phyloP scores from a whole-genome alignment of 2,113 vertebrate genomes.

The Ptilonorhynchus violaceus region DNA sequence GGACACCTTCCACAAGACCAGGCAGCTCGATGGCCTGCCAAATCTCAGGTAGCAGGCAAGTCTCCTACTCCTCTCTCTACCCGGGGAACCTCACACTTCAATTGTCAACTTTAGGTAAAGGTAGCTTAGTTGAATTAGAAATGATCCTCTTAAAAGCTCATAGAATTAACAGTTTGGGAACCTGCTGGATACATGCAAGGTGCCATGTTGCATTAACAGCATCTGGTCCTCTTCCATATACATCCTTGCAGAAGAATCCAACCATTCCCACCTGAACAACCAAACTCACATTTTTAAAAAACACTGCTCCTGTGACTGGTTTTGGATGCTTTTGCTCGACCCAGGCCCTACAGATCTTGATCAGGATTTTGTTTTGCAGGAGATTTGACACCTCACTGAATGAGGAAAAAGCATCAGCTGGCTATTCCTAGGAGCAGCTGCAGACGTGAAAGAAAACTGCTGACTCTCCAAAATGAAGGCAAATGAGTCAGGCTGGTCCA shows the following conservation, averaged over 20 bases:
- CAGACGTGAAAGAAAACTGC: not conserved
- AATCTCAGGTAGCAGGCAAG: not conserved
- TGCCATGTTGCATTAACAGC: not conserved
- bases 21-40: not conserved
- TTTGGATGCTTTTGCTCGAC: not conserved
- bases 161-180: not conserved
- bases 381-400: not conserved
- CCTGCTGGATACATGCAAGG: not conserved
- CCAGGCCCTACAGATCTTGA: not conserved
- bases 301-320: not conserved
- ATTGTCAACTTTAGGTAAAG: not conserved
- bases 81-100: not conserved
- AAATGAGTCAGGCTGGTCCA: not conserved
- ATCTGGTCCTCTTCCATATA: not conserved
- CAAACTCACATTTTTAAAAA: not conserved
- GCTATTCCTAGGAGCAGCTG: conserved; percentile 13
- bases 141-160: not conserved
- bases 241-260: not conserved
- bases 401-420: not conserved
- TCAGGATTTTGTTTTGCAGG: not conserved
- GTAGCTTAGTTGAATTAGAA: not conserved
- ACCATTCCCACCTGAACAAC: not conserved
- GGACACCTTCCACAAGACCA: not conserved
- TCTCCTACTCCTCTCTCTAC: not conserved
- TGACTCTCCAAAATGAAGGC: not conserved